Evolutionary conservation across 2,113 vertebrate species (phyloP).

Genomic region (Saimiri boliviensis): DNA sequence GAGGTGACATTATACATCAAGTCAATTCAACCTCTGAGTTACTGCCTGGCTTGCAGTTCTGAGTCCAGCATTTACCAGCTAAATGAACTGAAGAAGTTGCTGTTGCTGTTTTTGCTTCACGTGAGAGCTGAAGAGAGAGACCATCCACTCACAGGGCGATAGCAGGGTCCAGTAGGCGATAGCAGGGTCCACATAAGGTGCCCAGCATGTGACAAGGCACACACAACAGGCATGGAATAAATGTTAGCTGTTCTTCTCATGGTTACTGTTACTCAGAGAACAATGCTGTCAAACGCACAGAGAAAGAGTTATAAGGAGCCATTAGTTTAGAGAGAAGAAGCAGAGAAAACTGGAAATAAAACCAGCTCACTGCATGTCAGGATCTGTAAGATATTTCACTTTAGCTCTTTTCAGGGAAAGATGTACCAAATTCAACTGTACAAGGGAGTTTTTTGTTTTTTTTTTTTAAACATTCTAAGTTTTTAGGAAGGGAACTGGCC

Average conservation of each 20-base stretch:
- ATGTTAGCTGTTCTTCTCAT: neutral
- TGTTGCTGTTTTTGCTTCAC: neutral
- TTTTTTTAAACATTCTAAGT: neutral
- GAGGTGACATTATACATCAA: neutral
- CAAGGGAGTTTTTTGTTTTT: neutral
- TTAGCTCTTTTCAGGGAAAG: neutral
- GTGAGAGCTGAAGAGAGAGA: neutral
- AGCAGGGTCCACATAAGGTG: neutral
- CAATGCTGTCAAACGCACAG: neutral
- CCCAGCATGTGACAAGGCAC: accelerated
- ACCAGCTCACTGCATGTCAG: neutral
- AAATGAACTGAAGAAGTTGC: neutral
- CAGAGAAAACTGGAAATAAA: neutral
- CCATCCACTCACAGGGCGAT: neutral
- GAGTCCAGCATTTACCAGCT: neutral
- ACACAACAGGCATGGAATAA: neutral
- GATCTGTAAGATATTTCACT: neutral
- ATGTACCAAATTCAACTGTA: neutral
- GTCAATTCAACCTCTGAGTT: neutral
- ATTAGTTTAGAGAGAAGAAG: neutral
- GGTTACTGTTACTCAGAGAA: neutral
- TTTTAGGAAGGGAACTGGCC: neutral
- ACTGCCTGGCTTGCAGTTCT: neutral
- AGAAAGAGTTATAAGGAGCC: neutral
- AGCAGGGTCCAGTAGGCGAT: too few relatives aligned